Conservation (phyloP, 2,888 invertebrate genomes). For the Trissoscelio sp. region DNA sequence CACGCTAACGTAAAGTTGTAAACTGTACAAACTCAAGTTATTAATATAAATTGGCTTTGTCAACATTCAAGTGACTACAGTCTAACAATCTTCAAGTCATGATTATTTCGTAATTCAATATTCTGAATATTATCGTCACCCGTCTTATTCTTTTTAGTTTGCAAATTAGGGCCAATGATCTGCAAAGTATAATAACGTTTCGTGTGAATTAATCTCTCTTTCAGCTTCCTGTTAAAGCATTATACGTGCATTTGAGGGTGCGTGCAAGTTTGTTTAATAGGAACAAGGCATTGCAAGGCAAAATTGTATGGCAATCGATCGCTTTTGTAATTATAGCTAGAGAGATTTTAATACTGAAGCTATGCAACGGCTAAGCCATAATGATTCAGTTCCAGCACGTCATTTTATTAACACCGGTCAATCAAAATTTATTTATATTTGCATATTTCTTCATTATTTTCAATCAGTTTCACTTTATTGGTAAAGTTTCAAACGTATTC, state of each 20-base stretch:
- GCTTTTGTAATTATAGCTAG: constrained; percentile 58
- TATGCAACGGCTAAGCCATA: constrained; percentile 41
- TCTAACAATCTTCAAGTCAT: not conserved
- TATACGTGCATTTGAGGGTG: constrained; percentile 56
- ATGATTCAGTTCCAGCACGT: constrained; percentile 32
- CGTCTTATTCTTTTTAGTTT: constrained; percentile 9
- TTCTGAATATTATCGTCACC: constrained; percentile 5
- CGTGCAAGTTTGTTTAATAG: constrained; percentile 64
- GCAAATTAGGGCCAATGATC: constrained; percentile 38
- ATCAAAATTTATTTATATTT: constrained; percentile 23
- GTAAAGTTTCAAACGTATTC: too few species aligned
- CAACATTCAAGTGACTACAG: not conserved
- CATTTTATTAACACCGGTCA: constrained; percentile 28
- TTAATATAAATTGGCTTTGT: constrained; percentile 16
- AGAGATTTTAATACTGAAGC: constrained; percentile 50
- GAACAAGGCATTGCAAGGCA: constrained; percentile 57
- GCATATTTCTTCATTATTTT: not conserved
- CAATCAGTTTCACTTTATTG: too few species aligned
- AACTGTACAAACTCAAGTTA: constrained; percentile 14
- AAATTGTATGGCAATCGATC: constrained; percentile 63
- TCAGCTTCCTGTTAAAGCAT: constrained; percentile 46
- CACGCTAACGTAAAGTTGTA: constrained; percentile 5
- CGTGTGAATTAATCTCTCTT: constrained; percentile 60
- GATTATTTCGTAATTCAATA: constrained; percentile 12
- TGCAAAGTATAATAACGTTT: constrained; percentile 55